A percentile compares a stretch with the other conserved stretches of the same genome.
These are phyloP conservation scores for Ascidia mentula DNA, from an alignment of 23 tunicate genomes.

Conservation along the genomic window DNA sequence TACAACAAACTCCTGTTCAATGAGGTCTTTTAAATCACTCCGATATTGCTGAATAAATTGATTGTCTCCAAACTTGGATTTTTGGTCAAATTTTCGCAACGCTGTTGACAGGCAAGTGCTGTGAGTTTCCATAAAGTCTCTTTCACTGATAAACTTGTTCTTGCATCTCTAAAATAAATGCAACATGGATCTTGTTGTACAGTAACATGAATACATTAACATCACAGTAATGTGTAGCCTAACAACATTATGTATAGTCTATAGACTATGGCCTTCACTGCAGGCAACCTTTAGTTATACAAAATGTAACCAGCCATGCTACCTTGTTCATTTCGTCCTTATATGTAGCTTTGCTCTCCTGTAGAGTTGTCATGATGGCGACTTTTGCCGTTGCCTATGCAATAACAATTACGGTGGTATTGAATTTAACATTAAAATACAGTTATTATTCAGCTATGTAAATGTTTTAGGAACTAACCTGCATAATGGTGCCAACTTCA, in stretches of 20 bases:
- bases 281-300: no score
- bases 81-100: background rate
- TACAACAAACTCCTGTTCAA: background rate
- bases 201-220: no score
- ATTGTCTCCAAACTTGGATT: background rate
- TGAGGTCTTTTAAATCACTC: background rate
- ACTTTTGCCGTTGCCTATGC: background rate
- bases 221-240: background rate
- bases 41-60: background rate
- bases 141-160: background rate
- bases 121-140: background rate
- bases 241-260: no score
- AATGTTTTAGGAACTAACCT: no score
- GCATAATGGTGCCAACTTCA: constrained; percentile 33
- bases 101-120: background rate
- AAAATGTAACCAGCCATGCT: no score
- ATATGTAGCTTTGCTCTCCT: background rate
- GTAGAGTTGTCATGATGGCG: background rate
- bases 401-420: no score
- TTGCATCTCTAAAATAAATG: background rate
- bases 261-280: no score
- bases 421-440: no score
- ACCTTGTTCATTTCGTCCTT: background rate
- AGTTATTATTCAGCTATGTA: background rate
- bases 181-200: no score